Evolutionary conservation across 92 coral and sea anemone species (phyloP).

Genomic region (Palythoa grandis): DNA sequence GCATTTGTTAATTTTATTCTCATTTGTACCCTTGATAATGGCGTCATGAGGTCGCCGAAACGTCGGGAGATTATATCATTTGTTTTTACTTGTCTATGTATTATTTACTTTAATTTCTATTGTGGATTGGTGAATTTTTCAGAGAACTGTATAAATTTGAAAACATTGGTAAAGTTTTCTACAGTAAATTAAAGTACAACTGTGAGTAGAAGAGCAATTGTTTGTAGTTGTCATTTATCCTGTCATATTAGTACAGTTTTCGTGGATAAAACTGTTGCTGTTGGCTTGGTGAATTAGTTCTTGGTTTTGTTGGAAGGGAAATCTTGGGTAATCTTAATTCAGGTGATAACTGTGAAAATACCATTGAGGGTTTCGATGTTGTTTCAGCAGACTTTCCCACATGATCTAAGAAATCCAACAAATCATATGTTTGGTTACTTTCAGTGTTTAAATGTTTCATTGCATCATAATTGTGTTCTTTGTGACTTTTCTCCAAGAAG

Average conservation of each 20-base stretch:
- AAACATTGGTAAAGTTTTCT: no score
- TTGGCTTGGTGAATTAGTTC: constrained; percentile 63
- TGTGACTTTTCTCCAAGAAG: constrained; percentile 2
- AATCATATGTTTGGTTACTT: constrained; percentile 49
- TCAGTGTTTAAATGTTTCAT: not conserved
- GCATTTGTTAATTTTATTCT: no score
- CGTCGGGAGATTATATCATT: no score
- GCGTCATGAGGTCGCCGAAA: no score
- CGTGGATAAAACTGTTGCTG: constrained; percentile 61
- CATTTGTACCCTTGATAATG: no score
- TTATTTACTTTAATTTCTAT: no score
- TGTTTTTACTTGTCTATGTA: no score
- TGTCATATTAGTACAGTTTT: constrained; percentile 46
- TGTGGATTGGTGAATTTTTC: no score
- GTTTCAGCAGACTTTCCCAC: constrained; percentile 17
- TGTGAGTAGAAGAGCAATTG: not conserved
- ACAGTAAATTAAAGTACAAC: no score
- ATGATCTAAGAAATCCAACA: constrained; percentile 64
- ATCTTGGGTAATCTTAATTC: constrained; percentile 34
- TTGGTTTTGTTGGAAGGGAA: constrained; percentile 77
- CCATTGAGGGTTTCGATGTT: not conserved
- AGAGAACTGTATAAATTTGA: no score
- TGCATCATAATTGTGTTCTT: not conserved
- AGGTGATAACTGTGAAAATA: constrained; percentile 31
- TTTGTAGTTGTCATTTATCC: not conserved